Base-by-base conservation (phyloP, 1,140 invertebrate genomes). In the Drosophila ananassae region DNA sequence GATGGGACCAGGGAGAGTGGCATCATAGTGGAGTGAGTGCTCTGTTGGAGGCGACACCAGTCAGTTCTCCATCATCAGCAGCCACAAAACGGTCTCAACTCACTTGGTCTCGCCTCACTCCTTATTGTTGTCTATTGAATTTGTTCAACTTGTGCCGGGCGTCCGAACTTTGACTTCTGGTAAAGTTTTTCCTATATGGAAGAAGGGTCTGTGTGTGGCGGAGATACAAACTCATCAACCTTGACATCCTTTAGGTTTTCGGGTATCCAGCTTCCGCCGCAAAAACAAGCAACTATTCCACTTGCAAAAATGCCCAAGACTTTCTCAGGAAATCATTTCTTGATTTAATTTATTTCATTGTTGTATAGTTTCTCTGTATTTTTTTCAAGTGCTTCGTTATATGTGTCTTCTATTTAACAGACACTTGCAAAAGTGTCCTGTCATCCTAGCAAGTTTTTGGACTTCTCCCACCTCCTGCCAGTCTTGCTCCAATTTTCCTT, bases 391-490 rank as follows among this genome's bases (percentile, higher is more conserved):
- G 41, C 9, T 47, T 76, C 68, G 62, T 59, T 34, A 21, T 46
- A 24, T 57, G 52, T 46, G 47, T 46, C 28, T 73, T 77, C 55
- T 71, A 73, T 67, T 75, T 76, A 81, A 75, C 74, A 76, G 74
- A 81, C 82, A 85, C 64, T 82, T 78, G 47, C 82, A 82, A 82
- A 85, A 87, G 74, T 85, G 83, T 82, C 60, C 78, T 87, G 82
- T 82, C 82, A 87, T 77, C 59, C 73, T 59, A 47, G 22, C 51
- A 32, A 47, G 44, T 39, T 50, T 44, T 55, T 46, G n/a, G 37
- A 25, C 32, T 41, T 46, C 61, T 13, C 22, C 17, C 10, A 22
- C 50, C 21, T 28, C 24, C 57, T 32, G 47, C 54, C 44, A 48
- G 54, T 47, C 66, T 58, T 60, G 47, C 62, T 37, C 60, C 25